Base-by-base conservation (phyloP, 2,797 vertebrate genomes). In the Etheostoma nigrum region DNA sequence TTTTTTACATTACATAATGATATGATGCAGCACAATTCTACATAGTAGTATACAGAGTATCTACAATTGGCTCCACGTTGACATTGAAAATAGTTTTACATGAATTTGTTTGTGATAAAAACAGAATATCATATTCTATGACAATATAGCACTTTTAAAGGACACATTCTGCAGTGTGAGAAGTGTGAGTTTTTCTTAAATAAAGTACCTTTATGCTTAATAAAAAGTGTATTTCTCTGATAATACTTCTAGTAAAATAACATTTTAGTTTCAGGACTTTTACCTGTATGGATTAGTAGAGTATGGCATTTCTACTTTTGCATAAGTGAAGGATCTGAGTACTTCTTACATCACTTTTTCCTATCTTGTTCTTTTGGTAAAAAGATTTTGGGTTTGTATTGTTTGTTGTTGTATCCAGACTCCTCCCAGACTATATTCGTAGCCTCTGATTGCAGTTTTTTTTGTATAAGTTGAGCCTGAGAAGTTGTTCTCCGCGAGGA, bases 401-500 rank as follows among this genome's bases (percentile, higher is more conserved):
- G 70, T 54, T 72, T 80, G 21, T 44, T 59, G 53, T 57, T 49
- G 23, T 70, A 3, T 67, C 53, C 49, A 14, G 36, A 40, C 18
- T 5, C 25, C 74, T 78, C 58, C 42, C 60, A 55, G 49, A 65
- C 72, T 64, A 45, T 73, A 61, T 72, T 36, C 74, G 23, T 19
- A 23, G 47, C 23, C 49, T 65, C 23, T 71, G 33, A 40, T 71
- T 73, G 21, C 12, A 67, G 42, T 49, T 55, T 51, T 57, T 49
- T 54, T 72, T 83, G 27, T 58, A 42, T 78, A 63, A 86, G 79
- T 65, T 86, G 62, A 74, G 66, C 40, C 44, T 27, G 25, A 45
- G 48, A 23, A 61, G 36, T 72, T 51, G 57, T 68, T 80, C 55
- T 76, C 19, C 8, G 52, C 33, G 60, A 60, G 63, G 40, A 76